Conservation (phyloP, 2,113 vertebrate genomes). For the Merops nubicus region DNA sequence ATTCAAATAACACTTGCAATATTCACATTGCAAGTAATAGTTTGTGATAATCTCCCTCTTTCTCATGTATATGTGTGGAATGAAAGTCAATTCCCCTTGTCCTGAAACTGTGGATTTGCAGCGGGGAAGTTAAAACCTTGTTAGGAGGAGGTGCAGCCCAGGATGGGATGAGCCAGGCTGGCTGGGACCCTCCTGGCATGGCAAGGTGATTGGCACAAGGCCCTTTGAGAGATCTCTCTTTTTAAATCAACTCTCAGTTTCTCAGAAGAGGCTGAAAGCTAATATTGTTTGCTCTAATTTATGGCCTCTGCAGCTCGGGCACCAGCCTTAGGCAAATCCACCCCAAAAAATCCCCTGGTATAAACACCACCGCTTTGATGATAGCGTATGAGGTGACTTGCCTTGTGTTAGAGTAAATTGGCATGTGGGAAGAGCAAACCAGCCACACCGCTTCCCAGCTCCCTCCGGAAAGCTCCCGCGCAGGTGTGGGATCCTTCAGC, state of each 20-base stretch:
- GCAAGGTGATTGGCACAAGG: neutral
- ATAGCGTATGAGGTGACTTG: conserved; percentile 10
- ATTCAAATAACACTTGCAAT: neutral
- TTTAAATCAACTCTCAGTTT: conserved; percentile 11
- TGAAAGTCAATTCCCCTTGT: neutral
- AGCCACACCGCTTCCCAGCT: neutral
- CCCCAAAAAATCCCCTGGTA: conserved; percentile 51
- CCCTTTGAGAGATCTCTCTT: neutral
- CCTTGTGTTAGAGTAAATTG: neutral
- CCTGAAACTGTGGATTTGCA: neutral
- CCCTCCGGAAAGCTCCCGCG: neutral
- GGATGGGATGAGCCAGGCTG: neutral
- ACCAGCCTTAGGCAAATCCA: conserved; percentile 45
- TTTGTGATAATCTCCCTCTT: neutral
- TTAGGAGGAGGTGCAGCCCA: neutral
- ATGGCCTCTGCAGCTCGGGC: conserved; percentile 1
- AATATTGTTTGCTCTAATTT: conserved; percentile 33
- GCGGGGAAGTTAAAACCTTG: neutral
- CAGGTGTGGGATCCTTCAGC: neutral
- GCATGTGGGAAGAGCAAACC: conserved; percentile 37
- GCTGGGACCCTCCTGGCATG: neutral
- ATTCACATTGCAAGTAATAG: neutral
- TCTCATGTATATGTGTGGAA: neutral
- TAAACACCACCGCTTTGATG: conserved; percentile 22
- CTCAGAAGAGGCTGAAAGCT: conserved; percentile 16